Evolutionary conservation across 2,797 vertebrate genomes (phyloP).

Genomic region (Podargus strigoides): DNA sequence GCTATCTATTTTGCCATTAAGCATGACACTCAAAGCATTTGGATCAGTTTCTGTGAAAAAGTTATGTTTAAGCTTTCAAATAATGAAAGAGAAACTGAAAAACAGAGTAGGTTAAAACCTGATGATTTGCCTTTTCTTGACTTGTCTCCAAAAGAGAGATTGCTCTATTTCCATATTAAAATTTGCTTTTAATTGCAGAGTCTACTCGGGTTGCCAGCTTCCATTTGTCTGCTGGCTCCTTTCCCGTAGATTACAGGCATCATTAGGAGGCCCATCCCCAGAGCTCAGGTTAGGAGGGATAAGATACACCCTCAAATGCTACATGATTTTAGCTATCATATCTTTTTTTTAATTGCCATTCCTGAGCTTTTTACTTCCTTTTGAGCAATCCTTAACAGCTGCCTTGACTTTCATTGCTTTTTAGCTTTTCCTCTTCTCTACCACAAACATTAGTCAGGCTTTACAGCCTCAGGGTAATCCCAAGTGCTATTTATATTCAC

Average conservation of each 20-base stretch:
- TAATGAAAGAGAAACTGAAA: background rate
- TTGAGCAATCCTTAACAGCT: background rate
- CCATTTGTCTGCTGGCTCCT: background rate
- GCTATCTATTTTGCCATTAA: background rate
- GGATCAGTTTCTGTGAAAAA: background rate
- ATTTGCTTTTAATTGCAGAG: background rate
- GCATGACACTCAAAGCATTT: background rate
- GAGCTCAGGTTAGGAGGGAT: background rate
- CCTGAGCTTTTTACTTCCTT: constrained; percentile 23
- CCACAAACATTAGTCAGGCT: background rate
- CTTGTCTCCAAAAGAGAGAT: background rate
- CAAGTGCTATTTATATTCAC: background rate
- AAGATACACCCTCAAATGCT: background rate
- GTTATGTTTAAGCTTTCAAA: background rate
- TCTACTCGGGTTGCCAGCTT: background rate
- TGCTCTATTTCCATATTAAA: background rate
- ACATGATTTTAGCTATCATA: background rate
- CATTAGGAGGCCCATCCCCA: background rate
- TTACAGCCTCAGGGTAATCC: constrained; percentile 6
- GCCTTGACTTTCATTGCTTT: constrained; percentile 14
- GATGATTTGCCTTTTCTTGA: background rate
- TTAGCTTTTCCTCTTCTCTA: constrained; percentile 24
- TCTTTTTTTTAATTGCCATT: background rate
- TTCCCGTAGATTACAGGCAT: background rate
- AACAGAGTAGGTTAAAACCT: background rate